These are phyloP conservation scores for Sarcophaga carnaria DNA, from an alignment of 2,888 invertebrate genomes.

Conservation along the genomic window DNA sequence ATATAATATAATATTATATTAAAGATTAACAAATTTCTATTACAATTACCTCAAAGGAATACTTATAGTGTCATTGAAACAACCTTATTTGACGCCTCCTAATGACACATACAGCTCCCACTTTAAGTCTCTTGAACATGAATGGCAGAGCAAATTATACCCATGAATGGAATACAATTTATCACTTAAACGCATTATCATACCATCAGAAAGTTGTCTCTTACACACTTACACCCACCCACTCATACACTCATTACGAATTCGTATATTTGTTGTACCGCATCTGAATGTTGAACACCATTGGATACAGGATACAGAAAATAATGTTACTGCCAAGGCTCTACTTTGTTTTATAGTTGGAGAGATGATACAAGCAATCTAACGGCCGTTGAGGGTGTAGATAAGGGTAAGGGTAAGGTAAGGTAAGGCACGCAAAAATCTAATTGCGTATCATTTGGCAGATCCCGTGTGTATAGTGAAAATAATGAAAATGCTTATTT, in stretches of 20 bases:
- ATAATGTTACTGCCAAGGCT: background rate
- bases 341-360: background rate
- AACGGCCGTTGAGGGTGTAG: too few relatives aligned
- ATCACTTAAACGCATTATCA: conserved; percentile 56
- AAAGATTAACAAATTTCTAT: conserved; percentile 16
- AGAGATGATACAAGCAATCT: too few relatives aligned
- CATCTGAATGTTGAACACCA: background rate
- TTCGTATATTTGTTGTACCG: too few relatives aligned
- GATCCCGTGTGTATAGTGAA: conserved; percentile 35
- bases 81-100: conserved; percentile 14
- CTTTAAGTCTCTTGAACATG: conserved; percentile 6
- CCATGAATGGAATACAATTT: conserved; percentile 54
- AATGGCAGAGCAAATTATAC: conserved; percentile 27
- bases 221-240: background rate
- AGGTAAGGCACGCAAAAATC: conserved; percentile 6
- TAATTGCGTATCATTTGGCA: conserved; percentile 55
- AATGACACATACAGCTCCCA: conserved; percentile 7
- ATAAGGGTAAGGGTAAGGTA: too few relatives aligned
- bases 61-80: conserved; percentile 42
- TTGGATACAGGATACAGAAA: conserved; percentile 12
- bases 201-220: conserved; percentile 38
- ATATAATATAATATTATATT: background rate
- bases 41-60: background rate
- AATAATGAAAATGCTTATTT: conserved; percentile 43
- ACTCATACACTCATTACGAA: background rate